Evolutionary conservation across 2,113 vertebrate genomes (phyloP).

Genomic region (Carettochelys insculpta): DNA sequence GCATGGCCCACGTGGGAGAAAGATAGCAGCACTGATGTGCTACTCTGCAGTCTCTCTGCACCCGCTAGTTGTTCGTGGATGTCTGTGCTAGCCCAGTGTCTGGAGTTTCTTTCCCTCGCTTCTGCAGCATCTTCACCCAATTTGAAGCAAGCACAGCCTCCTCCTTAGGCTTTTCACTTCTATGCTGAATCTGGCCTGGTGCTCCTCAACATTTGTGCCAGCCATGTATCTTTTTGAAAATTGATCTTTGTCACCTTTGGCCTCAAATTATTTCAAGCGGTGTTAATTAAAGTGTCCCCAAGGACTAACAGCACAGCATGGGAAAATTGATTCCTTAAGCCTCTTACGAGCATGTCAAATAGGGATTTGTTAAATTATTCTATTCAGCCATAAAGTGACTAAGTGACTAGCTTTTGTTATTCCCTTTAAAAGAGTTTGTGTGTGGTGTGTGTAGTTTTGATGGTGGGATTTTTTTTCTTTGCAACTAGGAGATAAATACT

Average conservation of each 20-base stretch:
- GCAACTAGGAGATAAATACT: neutral
- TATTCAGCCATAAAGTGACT: neutral
- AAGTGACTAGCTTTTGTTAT: neutral
- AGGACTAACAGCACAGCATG: neutral
- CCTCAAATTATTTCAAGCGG: slow-evolving; percentile 1
- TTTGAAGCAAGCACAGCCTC: neutral
- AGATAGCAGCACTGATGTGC: too few relatives aligned
- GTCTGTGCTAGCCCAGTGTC: neutral
- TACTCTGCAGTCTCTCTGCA: neutral
- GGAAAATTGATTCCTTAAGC: slow-evolving; percentile 16
- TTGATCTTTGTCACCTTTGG: neutral
- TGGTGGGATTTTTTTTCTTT: neutral
- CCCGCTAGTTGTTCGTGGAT: neutral
- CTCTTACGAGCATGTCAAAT: slow-evolving; percentile 14
- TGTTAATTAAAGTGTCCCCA: slow-evolving; percentile 18
- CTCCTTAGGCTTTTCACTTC: neutral
- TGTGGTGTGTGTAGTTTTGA: too few relatives aligned
- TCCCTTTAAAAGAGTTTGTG: neutral
- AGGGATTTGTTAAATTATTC: slow-evolving; percentile 4
- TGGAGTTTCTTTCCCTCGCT: neutral
- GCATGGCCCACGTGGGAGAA: neutral
- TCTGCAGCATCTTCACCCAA: neutral
- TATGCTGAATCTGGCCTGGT: neutral
- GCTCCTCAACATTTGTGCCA: neutral
- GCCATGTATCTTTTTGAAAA: neutral